Evolutionary conservation across 2,797 vertebrate species (phyloP).

Genomic region (Centroberyx gerrardi): DNA sequence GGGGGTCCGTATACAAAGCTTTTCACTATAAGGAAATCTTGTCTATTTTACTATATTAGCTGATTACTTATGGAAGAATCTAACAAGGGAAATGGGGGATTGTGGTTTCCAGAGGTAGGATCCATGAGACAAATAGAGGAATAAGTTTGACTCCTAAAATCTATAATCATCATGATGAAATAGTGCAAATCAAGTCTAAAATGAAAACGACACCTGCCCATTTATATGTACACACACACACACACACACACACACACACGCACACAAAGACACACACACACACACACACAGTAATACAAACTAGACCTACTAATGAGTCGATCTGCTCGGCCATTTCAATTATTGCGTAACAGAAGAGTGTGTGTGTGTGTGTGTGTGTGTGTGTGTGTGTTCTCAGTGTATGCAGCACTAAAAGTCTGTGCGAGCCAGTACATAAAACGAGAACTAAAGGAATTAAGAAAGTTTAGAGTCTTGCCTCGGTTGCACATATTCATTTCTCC

Average conservation of each 20-base stretch:
- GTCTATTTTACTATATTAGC: too few species aligned
- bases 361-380: slow-evolving; percentile 6
- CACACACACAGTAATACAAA: slow-evolving; percentile 4
- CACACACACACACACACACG: not conserved
- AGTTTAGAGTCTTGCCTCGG: slow-evolving; percentile 29
- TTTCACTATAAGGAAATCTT: too few species aligned
- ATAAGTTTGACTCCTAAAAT: too few species aligned
- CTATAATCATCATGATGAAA: too few species aligned
- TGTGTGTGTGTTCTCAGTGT: not conserved
- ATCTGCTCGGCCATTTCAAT: slow-evolving; percentile 10
- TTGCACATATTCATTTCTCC: slow-evolving; percentile 51
- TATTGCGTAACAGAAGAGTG: slow-evolving; percentile 5
- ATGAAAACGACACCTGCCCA: too few species aligned
- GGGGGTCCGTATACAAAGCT: too few species aligned
- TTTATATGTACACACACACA: not conserved
- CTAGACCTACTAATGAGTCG: slow-evolving; percentile 10
- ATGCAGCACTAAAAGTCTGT: not conserved
- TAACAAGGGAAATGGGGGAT: too few species aligned
- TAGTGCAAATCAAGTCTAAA: too few species aligned
- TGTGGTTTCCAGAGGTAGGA: too few species aligned
- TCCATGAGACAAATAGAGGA: too few species aligned
- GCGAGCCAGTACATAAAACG: slow-evolving; percentile 23
- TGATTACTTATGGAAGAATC: too few species aligned
- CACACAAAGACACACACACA: not conserved
- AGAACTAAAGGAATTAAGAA: slow-evolving; percentile 26